Evolutionary conservation across 2,113 vertebrate genomes (phyloP).

Genomic region (Nansenia antarctica): DNA sequence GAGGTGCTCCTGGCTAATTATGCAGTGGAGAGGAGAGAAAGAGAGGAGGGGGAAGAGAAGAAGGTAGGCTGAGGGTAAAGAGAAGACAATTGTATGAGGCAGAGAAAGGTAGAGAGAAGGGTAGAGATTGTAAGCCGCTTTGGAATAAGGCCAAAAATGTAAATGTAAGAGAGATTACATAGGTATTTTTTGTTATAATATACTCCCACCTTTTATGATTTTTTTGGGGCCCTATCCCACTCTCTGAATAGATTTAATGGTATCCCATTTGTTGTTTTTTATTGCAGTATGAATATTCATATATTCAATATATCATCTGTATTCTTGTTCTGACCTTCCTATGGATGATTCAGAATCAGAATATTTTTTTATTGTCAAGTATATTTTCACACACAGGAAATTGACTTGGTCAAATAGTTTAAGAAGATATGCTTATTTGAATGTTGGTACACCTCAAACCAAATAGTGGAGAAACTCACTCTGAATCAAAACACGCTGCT

Average conservation of each 20-base stretch:
- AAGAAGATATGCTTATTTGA: too few species aligned
- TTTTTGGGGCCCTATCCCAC: slow-evolving; percentile 26
- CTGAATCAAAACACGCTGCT: too few species aligned
- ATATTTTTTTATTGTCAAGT: too few species aligned
- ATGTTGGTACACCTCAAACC: too few species aligned
- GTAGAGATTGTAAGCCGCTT: too few species aligned
- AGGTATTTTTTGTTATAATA: too few species aligned
- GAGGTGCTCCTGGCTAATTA: slow-evolving; percentile 45
- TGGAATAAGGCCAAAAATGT: too few species aligned
- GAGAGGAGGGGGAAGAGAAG: background rate
- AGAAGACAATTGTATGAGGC: background rate
- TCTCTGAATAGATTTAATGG: slow-evolving; percentile 31
- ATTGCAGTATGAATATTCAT: slow-evolving; percentile 21
- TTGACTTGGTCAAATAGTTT: too few species aligned
- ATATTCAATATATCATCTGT: slow-evolving; percentile 23
- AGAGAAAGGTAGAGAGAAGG: background rate
- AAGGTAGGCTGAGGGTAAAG: background rate
- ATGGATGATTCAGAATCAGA: slow-evolving; percentile 22
- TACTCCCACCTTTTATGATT: background rate
- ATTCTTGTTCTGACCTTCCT: slow-evolving; percentile 29
- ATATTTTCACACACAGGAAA: background rate
- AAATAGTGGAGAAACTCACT: too few species aligned
- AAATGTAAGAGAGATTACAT: too few species aligned
- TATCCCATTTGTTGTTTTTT: slow-evolving; percentile 27
- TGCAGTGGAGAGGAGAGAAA: slow-evolving; percentile 21